Evolutionary conservation across 1,140 invertebrate genomes (phyloP).

Genomic region (Diorhabda sublineata): DNA sequence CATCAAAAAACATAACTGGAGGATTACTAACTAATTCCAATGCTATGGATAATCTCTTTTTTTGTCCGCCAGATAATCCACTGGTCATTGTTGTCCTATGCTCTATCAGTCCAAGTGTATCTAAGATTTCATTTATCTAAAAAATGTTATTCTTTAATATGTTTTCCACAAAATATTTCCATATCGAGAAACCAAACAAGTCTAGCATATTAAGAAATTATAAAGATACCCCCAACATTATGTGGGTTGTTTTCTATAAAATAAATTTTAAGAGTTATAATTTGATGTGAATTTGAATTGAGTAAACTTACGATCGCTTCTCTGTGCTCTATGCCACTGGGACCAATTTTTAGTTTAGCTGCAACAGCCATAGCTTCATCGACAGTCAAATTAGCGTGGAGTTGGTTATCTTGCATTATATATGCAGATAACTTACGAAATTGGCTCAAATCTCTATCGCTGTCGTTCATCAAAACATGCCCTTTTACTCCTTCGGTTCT

Average conservation of each 20-base stretch:
- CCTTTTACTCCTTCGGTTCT: constrained; percentile 74
- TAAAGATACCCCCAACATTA: too few species aligned
- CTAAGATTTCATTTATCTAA: constrained; percentile 86
- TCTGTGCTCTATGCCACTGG: constrained; percentile 68
- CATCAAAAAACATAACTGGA: constrained; percentile 96
- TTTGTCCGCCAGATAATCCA: constrained; percentile 90
- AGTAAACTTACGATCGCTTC: constrained; percentile 70
- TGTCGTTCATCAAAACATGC: constrained; percentile 80
- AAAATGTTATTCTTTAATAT: constrained; percentile 9
- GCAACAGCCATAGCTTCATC: constrained; percentile 92
- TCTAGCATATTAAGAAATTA: too few species aligned
- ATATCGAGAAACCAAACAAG: too few species aligned
- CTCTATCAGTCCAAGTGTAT: constrained; percentile 81
- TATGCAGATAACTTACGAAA: constrained; percentile 94
- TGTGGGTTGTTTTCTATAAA: too few species aligned
- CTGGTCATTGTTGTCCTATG: constrained; percentile 84
- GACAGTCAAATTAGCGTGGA: constrained; percentile 89
- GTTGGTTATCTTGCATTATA: constrained; percentile 97
- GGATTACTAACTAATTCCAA: constrained; percentile 94
- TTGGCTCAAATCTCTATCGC: constrained; percentile 79
- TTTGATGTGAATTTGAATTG: too few species aligned
- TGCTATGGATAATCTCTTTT: constrained; percentile 94
- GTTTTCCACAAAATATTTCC: too few species aligned
- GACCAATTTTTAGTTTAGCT: constrained; percentile 82
- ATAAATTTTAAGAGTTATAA: too few species aligned